Base-by-base conservation (phyloP, 2,888 invertebrate species). In the Lycaena phlaeas region DNA sequence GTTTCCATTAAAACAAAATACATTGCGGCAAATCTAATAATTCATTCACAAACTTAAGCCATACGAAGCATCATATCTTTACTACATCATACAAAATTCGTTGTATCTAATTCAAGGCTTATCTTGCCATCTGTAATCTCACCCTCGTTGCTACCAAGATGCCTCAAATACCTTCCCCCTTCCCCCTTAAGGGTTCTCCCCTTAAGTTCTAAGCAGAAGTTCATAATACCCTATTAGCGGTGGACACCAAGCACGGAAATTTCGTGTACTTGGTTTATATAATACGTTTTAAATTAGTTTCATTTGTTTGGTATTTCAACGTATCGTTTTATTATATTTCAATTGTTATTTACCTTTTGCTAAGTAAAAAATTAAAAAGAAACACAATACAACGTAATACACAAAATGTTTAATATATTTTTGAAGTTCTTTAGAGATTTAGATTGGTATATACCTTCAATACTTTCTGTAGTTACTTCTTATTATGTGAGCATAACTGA, bases 81-180 rank as follows among this genome's bases (percentile, higher is more conserved):
- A 68, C 63, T 74, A 77, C 65, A 73, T 79, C 75, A 78, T 78
- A 75, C 76, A 69, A 79, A 75, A 82, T 81, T 77, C 71, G 77
- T 71, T 77, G 76, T 77, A 72, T 77, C 77, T 79, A 81, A 81
- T 79, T 79, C 76, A 63, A 62, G 68, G 81, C 73, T 82, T 84
- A 81, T 78, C 82, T 69, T 78, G 78, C 72, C 82, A 81, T 81
- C 78, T 75, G 70, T 79, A 81, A 81, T 81, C 79, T 78, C 57
- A 54, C 58, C 54, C 73, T 66, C 58, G 66, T 63, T 61, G 61
- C 55, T 57, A 56, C 58, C 59, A 59, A 71, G 69, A 66, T 76
- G 68, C 68, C 70, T 76, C 69, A 61, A 67, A 73, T 71, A 64
- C 68, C 59, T 55, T 66, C 58, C 61, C 52, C 52, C 47, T 22